Percentiles rank a stretch among this genome's conserved stretches.
phyloP scores from a whole-genome alignment of 2,797 vertebrate species.

The Muscicapa striata region DNA sequence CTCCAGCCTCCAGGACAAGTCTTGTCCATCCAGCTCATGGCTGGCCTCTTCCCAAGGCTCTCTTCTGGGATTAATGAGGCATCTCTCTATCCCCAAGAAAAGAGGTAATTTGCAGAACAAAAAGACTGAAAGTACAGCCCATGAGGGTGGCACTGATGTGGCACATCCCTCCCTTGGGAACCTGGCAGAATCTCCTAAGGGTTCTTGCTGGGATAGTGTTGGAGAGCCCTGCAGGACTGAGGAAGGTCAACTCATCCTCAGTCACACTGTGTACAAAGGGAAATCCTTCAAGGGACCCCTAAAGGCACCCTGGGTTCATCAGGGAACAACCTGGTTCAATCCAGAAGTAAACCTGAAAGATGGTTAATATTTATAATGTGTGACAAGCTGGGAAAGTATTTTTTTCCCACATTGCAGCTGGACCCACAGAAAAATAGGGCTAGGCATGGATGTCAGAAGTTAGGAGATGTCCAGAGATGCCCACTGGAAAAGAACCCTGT shows the following conservation, averaged over 20 bases:
- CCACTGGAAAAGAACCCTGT: not conserved
- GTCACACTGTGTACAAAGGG: not conserved
- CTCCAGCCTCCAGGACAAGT: not conserved
- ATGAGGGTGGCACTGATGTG: rapidly evolving
- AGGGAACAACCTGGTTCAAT: not conserved
- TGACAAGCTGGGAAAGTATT: not conserved
- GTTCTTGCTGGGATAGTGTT: not conserved
- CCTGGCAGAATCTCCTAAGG: not conserved
- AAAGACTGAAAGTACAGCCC: not conserved
- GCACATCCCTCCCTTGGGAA: not conserved
- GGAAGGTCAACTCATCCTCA: not conserved
- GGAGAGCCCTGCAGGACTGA: not conserved
- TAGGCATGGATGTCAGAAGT: not conserved
- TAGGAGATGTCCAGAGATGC: not conserved
- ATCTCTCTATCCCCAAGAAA: not conserved
- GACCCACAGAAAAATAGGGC: not conserved
- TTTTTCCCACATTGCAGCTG: not conserved
- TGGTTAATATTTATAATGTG: not conserved
- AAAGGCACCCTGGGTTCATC: not conserved
- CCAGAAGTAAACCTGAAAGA: not conserved
- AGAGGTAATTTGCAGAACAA: not conserved
- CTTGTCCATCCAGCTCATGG: not conserved
- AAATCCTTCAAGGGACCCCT: not conserved
- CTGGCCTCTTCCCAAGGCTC: not conserved
- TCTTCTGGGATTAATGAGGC: not conserved